Percentiles rank a stretch among this genome's conserved stretches.
Conservation (phyloP, 2,888 invertebrate genomes). For the Craniophora ligustri region DNA sequence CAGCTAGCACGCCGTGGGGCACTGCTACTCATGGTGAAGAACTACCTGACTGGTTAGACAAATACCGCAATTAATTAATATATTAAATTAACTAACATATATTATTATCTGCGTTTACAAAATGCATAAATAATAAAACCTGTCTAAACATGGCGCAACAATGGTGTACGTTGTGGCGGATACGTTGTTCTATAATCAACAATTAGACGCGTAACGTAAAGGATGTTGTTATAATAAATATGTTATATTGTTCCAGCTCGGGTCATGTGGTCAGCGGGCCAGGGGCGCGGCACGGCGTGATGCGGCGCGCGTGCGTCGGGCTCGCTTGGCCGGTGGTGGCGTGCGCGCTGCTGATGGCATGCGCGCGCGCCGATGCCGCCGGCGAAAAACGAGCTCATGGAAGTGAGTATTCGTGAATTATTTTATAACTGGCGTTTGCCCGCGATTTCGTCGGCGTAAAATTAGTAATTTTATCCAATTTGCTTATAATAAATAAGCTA, state of each 20-base stretch:
- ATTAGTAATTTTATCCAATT: no score
- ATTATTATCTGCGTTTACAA: not conserved
- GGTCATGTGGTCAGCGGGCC: constrained; percentile 75
- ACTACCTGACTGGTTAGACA: not conserved
- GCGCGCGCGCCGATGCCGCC: constrained; percentile 66
- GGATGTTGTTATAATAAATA: constrained; percentile 24
- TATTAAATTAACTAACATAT: not conserved
- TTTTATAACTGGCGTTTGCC: no score
- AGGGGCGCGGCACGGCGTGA: constrained; percentile 74
- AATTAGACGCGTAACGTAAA: constrained; percentile 10
- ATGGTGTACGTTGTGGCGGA: not conserved
- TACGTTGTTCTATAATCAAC: constrained; percentile 11
- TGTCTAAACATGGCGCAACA: constrained; percentile 1
- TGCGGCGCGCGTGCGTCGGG: constrained; percentile 73
- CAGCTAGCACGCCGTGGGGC: no score
- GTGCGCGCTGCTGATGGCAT: constrained; percentile 75
- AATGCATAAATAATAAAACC: not conserved
- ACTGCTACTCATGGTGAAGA: constrained; percentile 2
- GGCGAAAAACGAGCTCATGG: constrained; percentile 66
- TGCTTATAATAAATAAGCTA: no score
- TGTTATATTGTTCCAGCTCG: constrained; percentile 72
- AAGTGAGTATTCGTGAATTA: constrained; percentile 64
- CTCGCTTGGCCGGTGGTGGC: constrained; percentile 73
- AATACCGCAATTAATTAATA: constrained; percentile 3
- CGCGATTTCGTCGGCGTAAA: no score